phyloP scores from a whole-genome alignment of 1,140 invertebrate species.

The Macrobrachium rosenbergii region DNA sequence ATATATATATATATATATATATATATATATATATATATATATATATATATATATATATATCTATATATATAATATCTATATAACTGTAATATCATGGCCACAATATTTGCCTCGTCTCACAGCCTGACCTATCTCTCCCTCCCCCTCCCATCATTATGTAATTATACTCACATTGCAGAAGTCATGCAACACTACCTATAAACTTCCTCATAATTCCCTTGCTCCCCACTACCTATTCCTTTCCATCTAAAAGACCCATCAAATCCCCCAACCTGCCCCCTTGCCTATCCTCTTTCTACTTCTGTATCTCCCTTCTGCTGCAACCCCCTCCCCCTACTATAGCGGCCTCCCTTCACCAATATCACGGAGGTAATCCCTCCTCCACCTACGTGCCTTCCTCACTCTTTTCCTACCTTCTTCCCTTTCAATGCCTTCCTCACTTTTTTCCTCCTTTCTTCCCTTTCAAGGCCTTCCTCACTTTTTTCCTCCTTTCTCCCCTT shows the following conservation, averaged over 20 bases:
- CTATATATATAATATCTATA: too few species aligned
- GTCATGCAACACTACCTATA: background rate
- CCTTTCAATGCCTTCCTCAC: too few species aligned
- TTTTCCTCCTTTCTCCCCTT: too few species aligned
- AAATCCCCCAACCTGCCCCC: background rate
- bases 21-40: too few species aligned
- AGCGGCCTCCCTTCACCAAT: background rate
- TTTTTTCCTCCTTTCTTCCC: too few species aligned
- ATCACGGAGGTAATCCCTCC: background rate
- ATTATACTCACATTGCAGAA: slow-evolving; percentile 25
- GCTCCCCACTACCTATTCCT: background rate
- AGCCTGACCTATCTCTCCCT: background rate
- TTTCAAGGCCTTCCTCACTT: too few species aligned
- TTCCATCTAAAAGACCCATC: background rate
- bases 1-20: too few species aligned
- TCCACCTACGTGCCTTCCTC: background rate
- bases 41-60: too few species aligned
- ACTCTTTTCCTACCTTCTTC: background rate
- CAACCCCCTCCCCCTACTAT: background rate
- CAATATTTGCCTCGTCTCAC: background rate
- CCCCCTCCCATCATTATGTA: background rate
- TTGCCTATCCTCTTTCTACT: background rate
- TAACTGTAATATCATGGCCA: too few species aligned
- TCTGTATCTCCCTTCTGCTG: background rate
- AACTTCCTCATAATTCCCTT: background rate